Conservation (phyloP, 2,113 vertebrate species). For the Cariama cristata region DNA sequence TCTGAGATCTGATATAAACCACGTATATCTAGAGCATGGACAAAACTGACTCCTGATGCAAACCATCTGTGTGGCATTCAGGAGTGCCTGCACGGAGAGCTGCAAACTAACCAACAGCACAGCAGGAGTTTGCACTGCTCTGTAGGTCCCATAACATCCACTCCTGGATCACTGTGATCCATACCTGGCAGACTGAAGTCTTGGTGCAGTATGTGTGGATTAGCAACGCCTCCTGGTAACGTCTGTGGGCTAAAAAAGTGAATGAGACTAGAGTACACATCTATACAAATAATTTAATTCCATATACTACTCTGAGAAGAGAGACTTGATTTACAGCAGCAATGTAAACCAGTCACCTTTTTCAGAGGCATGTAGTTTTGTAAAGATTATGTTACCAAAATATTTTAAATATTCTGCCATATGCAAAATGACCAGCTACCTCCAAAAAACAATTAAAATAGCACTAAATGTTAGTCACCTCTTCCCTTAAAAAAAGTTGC, state of each 20-base stretch:
- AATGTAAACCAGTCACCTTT: not conserved
- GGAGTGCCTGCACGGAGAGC: not conserved
- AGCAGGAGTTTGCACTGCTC: not conserved
- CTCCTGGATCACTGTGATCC: not conserved
- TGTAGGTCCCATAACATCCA: not conserved
- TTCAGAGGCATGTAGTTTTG: not conserved
- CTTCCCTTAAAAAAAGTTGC: not conserved
- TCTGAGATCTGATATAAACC: not conserved
- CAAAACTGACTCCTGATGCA: not conserved
- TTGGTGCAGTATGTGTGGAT: rapidly evolving
- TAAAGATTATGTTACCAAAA: not conserved
- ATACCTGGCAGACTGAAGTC: not conserved
- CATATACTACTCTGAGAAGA: not conserved
- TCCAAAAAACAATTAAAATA: not conserved
- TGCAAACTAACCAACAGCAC: not conserved
- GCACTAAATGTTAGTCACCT: not conserved
- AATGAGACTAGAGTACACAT: not conserved
- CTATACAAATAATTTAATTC: not conserved
- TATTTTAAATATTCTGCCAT: not conserved
- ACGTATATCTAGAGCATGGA: not conserved
- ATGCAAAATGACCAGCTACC: not conserved
- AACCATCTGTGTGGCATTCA: not conserved
- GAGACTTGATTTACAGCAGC: not conserved
- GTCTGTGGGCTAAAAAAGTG: not conserved
- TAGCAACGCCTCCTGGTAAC: not conserved